Conservation (phyloP, 1,140 invertebrate genomes). For the Diuraphis noxia region DNA sequence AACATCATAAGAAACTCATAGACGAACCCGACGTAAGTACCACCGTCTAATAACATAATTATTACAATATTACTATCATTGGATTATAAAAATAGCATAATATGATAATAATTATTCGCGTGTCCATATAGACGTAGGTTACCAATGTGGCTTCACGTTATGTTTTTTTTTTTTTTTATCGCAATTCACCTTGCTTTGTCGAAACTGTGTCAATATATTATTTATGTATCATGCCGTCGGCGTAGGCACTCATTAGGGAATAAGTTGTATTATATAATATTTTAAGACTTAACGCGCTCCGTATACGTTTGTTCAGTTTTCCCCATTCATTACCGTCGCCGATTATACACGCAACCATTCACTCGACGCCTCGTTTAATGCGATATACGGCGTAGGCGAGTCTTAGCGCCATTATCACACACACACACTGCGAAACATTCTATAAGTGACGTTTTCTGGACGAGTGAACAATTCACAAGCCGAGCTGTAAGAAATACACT, state of each 20-base stretch:
- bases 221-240: neutral
- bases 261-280: conserved; percentile 20
- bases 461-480: neutral
- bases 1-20: conserved; percentile 73
- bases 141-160: neutral
- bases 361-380: conserved; percentile 37
- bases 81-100: neutral
- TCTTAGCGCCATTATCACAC: conserved; percentile 22
- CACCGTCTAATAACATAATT: neutral
- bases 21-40: conserved; percentile 70
- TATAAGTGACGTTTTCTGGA: neutral
- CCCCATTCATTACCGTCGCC: neutral
- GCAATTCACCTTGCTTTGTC: neutral
- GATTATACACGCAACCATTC: conserved; percentile 21
- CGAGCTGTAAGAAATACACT: neutral
- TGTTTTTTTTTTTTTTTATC: neutral
- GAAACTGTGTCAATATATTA: neutral
- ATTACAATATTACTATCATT: neutral
- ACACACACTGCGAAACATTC: neutral
- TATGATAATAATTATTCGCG: neutral
- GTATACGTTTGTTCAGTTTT: neutral
- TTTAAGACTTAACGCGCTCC: neutral
- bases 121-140: neutral
- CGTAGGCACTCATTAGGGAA: neutral
- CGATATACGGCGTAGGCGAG: conserved; percentile 4